A percentile compares a stretch with the other conserved stretches of the same genome.
Evolutionary conservation across 2,797 vertebrate species (phyloP).

Genomic region (Pangasius larnaudii): DNA sequence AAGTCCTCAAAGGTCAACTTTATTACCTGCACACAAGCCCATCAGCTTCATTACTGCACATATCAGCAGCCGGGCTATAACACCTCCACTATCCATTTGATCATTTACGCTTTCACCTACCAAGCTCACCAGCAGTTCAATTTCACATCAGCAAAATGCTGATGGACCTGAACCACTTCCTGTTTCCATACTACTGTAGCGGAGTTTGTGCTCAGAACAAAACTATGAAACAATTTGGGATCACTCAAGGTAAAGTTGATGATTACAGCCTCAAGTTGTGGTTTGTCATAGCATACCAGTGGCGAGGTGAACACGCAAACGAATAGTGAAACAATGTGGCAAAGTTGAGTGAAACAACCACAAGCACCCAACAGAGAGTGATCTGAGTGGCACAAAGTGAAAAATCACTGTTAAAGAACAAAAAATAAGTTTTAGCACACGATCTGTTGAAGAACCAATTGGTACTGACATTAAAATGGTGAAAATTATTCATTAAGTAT

Average conservation of each 20-base stretch:
- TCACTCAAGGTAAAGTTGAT: background rate
- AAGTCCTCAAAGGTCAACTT: slow-evolving; percentile 98
- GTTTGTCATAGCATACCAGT: background rate
- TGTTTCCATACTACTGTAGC: background rate
- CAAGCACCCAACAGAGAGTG: background rate
- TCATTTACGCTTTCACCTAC: background rate
- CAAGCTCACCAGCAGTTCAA: background rate
- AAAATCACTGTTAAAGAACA: background rate
- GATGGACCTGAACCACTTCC: background rate
- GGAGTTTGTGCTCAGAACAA: background rate
- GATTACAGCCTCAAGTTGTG: background rate
- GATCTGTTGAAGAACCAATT: background rate
- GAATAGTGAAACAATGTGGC: background rate
- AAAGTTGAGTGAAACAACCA: background rate
- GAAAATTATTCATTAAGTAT: background rate
- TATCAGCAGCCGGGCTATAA: background rate
- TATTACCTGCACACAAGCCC: slow-evolving; percentile 85
- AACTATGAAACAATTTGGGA: background rate
- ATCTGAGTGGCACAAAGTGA: background rate
- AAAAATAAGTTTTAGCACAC: background rate
- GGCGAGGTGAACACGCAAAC: background rate
- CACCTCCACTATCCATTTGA: background rate
- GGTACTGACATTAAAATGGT: background rate
- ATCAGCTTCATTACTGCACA: slow-evolving; percentile 25
- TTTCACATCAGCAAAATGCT: background rate